Base-by-base conservation (phyloP, 2,888 invertebrate genomes). In the Ceraclea dissimilis region DNA sequence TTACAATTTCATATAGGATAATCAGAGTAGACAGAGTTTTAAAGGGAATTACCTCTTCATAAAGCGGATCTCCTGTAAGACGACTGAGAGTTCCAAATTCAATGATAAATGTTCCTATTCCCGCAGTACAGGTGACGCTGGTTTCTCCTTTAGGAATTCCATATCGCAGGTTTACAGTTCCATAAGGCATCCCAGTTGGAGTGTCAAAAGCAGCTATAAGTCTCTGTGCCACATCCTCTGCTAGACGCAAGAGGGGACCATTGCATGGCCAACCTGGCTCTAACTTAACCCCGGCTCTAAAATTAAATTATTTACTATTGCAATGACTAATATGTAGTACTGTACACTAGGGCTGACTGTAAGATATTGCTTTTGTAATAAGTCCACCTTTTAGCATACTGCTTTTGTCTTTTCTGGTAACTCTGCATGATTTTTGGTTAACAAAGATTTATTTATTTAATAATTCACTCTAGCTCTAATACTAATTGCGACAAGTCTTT, bases 261-360 rank as follows among this genome's bases (percentile, higher is more conserved):
- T 90, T 88, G 68, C 99, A 99, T 0, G 99, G 99, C 96, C 97
- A 99, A 0, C 96, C 98, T 2, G 89, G 86, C 68, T 95, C 95
- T 49, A 93, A 67, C 54, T 83, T 78, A 61, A 87, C 75, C 1
- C 90, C 92, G 43, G 91, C 89, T 69, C 87, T 86, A 66, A 67
- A 43, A 49, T 26, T n/a, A n/a, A n/a, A n/a, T n/a, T n/a, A n/a
- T n/a, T 11, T 10, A 33, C 8, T 33, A 33, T n/a, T n/a, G n/a
- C n/a, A n/a, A n/a, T n/a, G n/a, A n/a, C n/a, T n/a, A n/a, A n/a
- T n/a, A n/a, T n/a, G n/a, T n/a, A n/a, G n/a, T n/a, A n/a, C n/a
- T n/a, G n/a, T n/a, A n/a, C n/a, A n/a, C n/a, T n/a, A n/a, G n/a
- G n/a, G n/a, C n/a, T n/a, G n/a, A n/a, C n/a, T n/a, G n/a, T n/a